A percentile compares a stretch with the other conserved stretches of the same genome.
Conservation (phyloP, 1,140 invertebrate genomes). For the Trichoplusia ni region DNA sequence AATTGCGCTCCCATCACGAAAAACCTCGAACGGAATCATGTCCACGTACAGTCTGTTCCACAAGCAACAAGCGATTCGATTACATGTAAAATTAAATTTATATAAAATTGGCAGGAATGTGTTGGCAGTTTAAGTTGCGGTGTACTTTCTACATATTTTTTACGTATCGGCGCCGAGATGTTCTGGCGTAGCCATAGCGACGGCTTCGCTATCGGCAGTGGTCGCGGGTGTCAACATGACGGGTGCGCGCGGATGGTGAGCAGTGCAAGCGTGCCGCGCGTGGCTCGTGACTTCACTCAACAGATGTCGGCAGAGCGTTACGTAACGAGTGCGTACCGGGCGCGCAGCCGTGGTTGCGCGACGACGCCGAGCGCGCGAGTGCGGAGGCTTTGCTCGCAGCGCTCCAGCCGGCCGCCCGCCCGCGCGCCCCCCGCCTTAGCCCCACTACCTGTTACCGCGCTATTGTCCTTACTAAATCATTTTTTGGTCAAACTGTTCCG, state of each 20-base stretch:
- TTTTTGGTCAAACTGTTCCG: conserved; percentile 36
- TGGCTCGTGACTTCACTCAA: conserved; percentile 57
- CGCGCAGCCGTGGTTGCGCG: conserved; percentile 59
- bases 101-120: conserved; percentile 68
- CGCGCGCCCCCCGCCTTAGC: conserved; percentile 29
- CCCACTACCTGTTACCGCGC: conserved; percentile 54
- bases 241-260: conserved; percentile 60
- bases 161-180: conserved; percentile 54
- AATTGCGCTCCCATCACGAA: conserved; percentile 20
- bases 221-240: conserved; percentile 54
- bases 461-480: conserved; percentile 51
- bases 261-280: conserved; percentile 71
- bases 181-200: conserved; percentile 43
- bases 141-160: conserved; percentile 48
- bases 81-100: conserved; percentile 47
- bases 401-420: conserved; percentile 43
- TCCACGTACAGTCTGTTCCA: conserved; percentile 13
- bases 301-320: conserved; percentile 73
- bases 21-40: background rate
- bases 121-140: conserved; percentile 55
- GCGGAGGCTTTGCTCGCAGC: conserved; percentile 60
- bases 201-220: conserved; percentile 36
- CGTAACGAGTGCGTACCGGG: conserved; percentile 66
- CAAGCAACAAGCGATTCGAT: conserved; percentile 48
- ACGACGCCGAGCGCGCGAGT: conserved; percentile 67